These are phyloP conservation scores for Scylla paramamosain DNA, from an alignment of 1,140 invertebrate species.

Conservation along the genomic window DNA sequence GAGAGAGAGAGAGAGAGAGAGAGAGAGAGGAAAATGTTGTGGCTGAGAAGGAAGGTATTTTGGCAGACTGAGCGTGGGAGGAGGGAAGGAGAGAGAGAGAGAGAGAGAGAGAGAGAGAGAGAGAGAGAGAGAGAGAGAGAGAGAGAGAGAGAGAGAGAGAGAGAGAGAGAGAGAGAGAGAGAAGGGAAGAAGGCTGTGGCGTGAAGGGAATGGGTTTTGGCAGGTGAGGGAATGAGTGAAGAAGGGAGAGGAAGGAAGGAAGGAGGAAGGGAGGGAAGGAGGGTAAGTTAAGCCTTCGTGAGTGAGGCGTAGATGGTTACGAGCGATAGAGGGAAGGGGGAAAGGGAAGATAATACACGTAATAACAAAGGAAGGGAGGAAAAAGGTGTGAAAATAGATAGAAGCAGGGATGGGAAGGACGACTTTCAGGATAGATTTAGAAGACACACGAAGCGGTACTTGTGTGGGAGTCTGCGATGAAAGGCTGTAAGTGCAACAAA, in stretches of 20 bases:
- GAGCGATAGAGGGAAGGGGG: background rate
- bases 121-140: background rate
- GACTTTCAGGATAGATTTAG: background rate
- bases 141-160: too few species aligned
- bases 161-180: background rate
- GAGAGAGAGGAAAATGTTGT: background rate
- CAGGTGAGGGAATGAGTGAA: background rate
- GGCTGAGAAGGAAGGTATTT: background rate
- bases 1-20: background rate
- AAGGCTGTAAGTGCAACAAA: too few species aligned
- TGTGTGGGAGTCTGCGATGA: background rate
- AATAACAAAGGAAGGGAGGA: background rate
- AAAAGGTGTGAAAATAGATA: background rate
- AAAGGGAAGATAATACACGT: background rate
- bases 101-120: too few species aligned
- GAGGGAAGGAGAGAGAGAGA: background rate
- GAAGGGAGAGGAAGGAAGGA: background rate
- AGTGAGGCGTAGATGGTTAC: background rate
- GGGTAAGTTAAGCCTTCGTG: background rate
- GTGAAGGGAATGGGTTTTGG: too few species aligned
- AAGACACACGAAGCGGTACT: background rate
- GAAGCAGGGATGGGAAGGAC: background rate
- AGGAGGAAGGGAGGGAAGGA: background rate
- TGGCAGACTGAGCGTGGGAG: background rate
- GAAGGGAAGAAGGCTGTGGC: background rate